These are phyloP conservation scores for Drosophila gunungcola DNA, from an alignment of 1,140 invertebrate genomes.

Conservation along the genomic window DNA sequence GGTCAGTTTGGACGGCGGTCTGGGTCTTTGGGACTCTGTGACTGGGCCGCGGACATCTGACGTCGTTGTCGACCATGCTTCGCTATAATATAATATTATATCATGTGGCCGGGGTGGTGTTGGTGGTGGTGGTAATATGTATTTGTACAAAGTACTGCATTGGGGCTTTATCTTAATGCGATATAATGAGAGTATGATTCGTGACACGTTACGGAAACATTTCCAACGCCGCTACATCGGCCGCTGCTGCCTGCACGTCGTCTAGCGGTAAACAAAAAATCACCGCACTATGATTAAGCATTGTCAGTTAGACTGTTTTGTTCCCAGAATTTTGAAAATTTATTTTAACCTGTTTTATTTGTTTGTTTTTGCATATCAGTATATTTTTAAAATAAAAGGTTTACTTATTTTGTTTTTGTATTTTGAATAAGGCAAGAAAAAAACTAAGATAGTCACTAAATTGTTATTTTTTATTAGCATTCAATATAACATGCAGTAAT, in stretches of 20 bases:
- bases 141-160: slow-evolving; percentile 62
- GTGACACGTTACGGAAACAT: slow-evolving; percentile 47
- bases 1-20: slow-evolving; percentile 11
- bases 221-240: slow-evolving; percentile 8
- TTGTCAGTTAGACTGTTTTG: slow-evolving; percentile 4
- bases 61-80: slow-evolving; percentile 26
- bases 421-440: too few relatives aligned
- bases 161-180: slow-evolving; percentile 44
- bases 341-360: not conserved
- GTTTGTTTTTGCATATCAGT: not conserved
- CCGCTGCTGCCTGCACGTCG: slow-evolving; percentile 36
- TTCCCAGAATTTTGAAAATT: slow-evolving; percentile 3
- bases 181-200: slow-evolving; percentile 22
- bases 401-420: not conserved
- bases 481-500: not conserved
- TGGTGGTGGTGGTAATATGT: not conserved
- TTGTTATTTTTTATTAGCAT: too few relatives aligned
- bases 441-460: too few relatives aligned
- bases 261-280: slow-evolving; percentile 36
- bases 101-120: slow-evolving; percentile 9
- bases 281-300: slow-evolving; percentile 1
- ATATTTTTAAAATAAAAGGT: not conserved
- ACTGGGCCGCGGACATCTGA: slow-evolving; percentile 29
- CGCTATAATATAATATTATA: slow-evolving; percentile 26
- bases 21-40: slow-evolving; percentile 28